phyloP scores from a whole-genome alignment of 2,113 vertebrate genomes.

The Ctenomys sociabilis region DNA sequence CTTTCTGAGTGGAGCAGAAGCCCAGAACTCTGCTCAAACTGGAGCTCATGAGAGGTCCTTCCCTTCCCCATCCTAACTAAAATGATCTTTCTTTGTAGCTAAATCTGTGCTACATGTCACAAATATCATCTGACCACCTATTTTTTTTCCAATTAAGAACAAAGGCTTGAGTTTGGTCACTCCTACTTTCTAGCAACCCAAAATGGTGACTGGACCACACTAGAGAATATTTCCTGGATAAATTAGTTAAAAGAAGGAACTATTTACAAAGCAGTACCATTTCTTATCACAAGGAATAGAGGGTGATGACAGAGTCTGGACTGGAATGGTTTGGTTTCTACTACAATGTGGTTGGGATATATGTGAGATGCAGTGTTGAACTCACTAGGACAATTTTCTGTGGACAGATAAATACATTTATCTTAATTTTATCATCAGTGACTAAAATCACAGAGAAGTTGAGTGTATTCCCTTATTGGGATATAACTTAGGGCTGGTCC shows the following conservation, averaged over 20 bases:
- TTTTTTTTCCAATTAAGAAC: background rate
- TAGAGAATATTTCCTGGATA: background rate
- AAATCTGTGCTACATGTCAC: background rate
- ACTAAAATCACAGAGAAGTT: background rate
- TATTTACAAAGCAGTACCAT: background rate
- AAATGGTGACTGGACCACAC: background rate
- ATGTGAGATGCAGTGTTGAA: background rate
- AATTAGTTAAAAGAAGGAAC: background rate
- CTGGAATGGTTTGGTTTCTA: background rate
- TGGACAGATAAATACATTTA: background rate
- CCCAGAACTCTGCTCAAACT: background rate
- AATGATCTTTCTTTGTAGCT: background rate
- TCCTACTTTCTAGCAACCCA: background rate
- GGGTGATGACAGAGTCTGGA: background rate
- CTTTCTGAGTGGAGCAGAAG: background rate
- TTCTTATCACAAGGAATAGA: constrained; percentile 8
- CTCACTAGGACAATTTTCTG: background rate
- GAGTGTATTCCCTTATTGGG: background rate
- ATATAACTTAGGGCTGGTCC: accelerated
- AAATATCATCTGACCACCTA: background rate
- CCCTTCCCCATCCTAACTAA: background rate
- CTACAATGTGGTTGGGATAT: background rate
- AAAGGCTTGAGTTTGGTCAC: background rate
- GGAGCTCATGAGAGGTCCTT: background rate
- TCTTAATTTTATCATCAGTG: background rate